Evolutionary conservation across 1,140 invertebrate species (phyloP).

Genomic region (Lethrus apterus): DNA sequence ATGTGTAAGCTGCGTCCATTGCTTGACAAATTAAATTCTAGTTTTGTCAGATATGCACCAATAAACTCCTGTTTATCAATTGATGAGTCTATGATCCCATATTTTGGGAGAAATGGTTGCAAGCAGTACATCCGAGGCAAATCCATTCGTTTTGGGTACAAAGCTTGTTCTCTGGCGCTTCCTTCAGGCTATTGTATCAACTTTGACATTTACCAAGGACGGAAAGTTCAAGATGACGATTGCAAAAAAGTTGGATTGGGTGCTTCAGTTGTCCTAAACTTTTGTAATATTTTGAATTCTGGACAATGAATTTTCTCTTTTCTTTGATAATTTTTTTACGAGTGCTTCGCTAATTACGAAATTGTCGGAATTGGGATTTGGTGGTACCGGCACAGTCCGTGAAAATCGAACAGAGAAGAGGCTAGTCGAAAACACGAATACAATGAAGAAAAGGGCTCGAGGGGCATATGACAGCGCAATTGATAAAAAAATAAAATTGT

Average conservation of each 20-base stretch:
- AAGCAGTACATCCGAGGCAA: slow-evolving; percentile 36
- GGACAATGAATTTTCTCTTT: slow-evolving; percentile 10
- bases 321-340: slow-evolving; percentile 14
- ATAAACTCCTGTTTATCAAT: background rate
- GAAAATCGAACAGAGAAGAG: slow-evolving; percentile 30
- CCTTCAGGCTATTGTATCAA: background rate
- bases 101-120: slow-evolving; percentile 33
- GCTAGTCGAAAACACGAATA: no score
- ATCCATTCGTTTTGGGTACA: slow-evolving; percentile 33
- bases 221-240: no score
- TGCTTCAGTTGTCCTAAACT: no score
- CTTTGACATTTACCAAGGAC: background rate
- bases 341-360: slow-evolving; percentile 6
- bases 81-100: slow-evolving; percentile 38
- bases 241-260: no score
- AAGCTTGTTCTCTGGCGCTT: slow-evolving; percentile 10
- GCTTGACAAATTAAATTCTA: background rate
- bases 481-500: slow-evolving; percentile 11
- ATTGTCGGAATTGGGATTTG: slow-evolving; percentile 5
- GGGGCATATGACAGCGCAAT: no score
- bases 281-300: no score
- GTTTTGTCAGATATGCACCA: background rate
- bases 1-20: background rate
- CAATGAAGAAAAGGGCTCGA: no score
- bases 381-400: slow-evolving; percentile 24